Conservation (phyloP, 2,113 vertebrate species). For the Pavo muticus region DNA sequence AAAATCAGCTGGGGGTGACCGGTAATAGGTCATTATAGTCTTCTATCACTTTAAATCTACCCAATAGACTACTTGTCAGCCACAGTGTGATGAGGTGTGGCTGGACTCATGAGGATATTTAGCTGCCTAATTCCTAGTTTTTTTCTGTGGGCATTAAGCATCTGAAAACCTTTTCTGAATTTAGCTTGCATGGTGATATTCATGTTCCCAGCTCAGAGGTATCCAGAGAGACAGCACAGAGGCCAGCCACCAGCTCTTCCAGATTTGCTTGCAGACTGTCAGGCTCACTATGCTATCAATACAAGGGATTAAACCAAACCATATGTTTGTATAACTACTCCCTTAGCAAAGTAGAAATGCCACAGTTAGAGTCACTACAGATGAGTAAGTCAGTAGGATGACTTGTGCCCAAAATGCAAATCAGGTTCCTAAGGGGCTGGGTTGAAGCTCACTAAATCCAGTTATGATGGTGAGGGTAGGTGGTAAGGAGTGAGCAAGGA, state of each 20-base stretch:
- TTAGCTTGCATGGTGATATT: background rate
- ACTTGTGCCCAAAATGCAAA: background rate
- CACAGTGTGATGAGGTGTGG: conserved; percentile 6
- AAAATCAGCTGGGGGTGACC: conserved; percentile 22
- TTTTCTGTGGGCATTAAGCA: background rate
- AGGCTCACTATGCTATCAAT: background rate
- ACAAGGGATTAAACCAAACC: background rate
- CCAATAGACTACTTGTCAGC: conserved; percentile 19
- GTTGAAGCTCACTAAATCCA: background rate
- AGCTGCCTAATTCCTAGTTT: background rate
- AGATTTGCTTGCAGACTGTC: background rate
- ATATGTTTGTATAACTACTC: background rate
- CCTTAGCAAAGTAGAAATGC: background rate
- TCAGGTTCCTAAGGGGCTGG: background rate
- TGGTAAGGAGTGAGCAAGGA: background rate
- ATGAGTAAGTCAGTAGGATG: background rate
- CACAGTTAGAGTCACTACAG: background rate
- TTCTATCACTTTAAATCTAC: conserved; percentile 36
- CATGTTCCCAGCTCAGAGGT: background rate
- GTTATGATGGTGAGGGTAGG: background rate
- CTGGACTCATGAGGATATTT: background rate
- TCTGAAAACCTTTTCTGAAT: background rate
- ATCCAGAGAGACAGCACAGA: background rate
- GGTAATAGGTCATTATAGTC: conserved; percentile 9
- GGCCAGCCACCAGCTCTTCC: background rate